phyloP scores from a whole-genome alignment of 2,888 invertebrate species.

The Tethea ocularis region DNA sequence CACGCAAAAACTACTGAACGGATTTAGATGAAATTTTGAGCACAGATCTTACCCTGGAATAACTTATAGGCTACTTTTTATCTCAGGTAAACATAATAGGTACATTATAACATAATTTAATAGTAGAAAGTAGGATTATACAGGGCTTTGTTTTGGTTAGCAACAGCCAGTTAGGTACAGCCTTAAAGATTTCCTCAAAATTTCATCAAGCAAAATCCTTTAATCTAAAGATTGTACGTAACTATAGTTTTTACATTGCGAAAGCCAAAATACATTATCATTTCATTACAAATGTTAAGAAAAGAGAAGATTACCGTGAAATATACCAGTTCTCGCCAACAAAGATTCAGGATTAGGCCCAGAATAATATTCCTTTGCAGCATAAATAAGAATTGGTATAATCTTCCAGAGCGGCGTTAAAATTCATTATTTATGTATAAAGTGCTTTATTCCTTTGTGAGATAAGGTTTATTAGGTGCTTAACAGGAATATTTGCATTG shows the following conservation, averaged over 20 bases:
- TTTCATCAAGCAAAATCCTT: background rate
- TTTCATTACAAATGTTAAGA: background rate
- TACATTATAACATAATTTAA: no score
- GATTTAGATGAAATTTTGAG: no score
- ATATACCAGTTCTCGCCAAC: background rate
- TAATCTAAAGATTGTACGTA: background rate
- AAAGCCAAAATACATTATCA: constrained; percentile 2
- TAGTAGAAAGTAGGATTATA: no score
- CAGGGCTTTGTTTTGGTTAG: no score
- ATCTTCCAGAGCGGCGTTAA: constrained; percentile 10
- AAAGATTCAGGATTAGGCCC: constrained; percentile 8
- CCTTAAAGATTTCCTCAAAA: background rate
- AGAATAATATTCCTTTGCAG: constrained; percentile 6
- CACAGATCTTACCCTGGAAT: no score
- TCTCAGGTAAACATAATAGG: no score
- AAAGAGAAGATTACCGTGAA: background rate
- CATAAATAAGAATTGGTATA: constrained; percentile 19
- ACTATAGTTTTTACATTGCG: background rate
- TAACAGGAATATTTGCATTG: background rate
- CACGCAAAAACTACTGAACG: no score
- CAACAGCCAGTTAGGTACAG: no score
- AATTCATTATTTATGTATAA: constrained; percentile 16
- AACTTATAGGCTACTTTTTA: no score
- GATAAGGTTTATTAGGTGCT: constrained; percentile 6
- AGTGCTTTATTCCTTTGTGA: constrained; percentile 6